Evolutionary conservation across 2,888 invertebrate genomes (phyloP).

Genomic region (Morinoia aosen): DNA sequence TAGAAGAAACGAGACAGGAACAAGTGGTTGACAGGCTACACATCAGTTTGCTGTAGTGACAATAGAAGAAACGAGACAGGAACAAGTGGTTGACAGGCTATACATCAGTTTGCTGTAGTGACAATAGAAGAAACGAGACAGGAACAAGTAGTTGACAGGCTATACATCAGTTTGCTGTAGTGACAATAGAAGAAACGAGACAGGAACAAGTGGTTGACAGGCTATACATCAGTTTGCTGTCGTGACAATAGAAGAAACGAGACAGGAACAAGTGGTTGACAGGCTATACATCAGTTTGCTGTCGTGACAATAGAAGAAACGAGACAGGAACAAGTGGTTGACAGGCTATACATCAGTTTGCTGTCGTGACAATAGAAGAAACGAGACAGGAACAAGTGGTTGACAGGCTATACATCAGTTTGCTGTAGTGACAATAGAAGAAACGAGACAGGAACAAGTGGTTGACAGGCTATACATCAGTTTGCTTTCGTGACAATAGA

Average conservation of each 20-base stretch:
- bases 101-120: no score
- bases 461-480: no score
- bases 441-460: constrained; percentile 71
- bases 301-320: constrained; percentile 69
- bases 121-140: no score
- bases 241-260: no score
- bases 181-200: constrained; percentile 70
- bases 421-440: not conserved
- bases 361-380: no score
- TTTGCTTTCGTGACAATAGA: no score
- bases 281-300: not conserved
- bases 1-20: not conserved
- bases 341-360: no score
- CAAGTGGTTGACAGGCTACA: not conserved
- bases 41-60: not conserved
- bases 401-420: not conserved
- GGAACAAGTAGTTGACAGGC: not conserved
- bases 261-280: not conserved
- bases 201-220: no score
- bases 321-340: no score
- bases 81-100: no score
- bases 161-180: not conserved
- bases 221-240: no score
- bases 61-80: constrained; percentile 70
- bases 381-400: not conserved